These are phyloP conservation scores for Cassiopea andromeda DNA, from an alignment of 30 jellyfish, hydroid and myxozoan genomes.

Conservation along the genomic window DNA sequence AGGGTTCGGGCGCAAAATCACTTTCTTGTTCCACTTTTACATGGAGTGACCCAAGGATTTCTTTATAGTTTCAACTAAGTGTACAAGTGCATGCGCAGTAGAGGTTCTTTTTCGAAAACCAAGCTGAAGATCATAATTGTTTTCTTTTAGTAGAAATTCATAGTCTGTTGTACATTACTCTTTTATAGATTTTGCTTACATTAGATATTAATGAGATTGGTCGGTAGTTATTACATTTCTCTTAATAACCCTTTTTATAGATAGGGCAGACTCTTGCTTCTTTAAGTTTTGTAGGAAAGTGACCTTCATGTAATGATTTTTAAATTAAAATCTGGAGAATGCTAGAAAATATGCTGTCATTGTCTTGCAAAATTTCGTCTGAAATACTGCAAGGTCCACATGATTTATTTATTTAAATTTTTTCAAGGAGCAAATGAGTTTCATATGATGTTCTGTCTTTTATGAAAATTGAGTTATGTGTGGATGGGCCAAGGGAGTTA, in stretches of 20 bases:
- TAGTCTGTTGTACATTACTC: neutral
- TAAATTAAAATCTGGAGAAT: constrained; percentile 15
- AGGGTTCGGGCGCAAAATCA: no score
- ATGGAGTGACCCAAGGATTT: no score
- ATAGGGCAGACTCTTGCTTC: constrained; percentile 28
- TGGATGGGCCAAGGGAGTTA: constrained; percentile 2
- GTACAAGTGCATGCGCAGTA: constrained; percentile 19
- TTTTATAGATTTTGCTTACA: neutral
- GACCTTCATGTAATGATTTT: constrained; percentile 11
- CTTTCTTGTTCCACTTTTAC: no score
- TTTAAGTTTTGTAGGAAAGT: constrained; percentile 22
- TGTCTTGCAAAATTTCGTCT: neutral
- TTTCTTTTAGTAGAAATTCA: neutral
- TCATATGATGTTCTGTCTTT: neutral
- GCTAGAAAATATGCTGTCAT: neutral
- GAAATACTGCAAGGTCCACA: neutral
- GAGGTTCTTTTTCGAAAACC: constrained; percentile 23
- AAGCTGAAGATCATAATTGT: constrained; percentile 18
- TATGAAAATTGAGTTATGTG: constrained; percentile 10
- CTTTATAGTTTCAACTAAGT: constrained; percentile 15
- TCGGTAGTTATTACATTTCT: constrained; percentile 16
- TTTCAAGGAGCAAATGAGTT: neutral
- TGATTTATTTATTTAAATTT: no score
- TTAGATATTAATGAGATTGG: constrained; percentile 13
- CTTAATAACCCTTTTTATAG: constrained; percentile 4